Conservation (phyloP, 2,888 invertebrate species). For the Taenaris catops region DNA sequence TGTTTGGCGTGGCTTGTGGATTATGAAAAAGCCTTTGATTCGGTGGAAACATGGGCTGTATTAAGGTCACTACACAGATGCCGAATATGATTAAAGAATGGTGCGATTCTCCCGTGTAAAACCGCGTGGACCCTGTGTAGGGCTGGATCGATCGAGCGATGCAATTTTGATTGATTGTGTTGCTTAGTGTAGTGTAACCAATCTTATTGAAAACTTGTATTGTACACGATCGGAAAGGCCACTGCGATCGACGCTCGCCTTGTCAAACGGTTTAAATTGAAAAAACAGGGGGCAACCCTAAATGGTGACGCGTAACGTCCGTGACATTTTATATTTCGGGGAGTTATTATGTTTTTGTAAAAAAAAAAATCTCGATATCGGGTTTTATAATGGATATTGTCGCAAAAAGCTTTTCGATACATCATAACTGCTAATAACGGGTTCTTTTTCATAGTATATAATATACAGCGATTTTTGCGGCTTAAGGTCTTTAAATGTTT, state of each 20-base stretch:
- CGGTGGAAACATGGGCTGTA: too few relatives aligned
- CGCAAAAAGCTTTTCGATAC: slow-evolving; percentile 6
- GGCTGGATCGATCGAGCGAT: slow-evolving; percentile 65
- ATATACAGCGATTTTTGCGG: too few relatives aligned
- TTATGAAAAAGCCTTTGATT: too few relatives aligned
- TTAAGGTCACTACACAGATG: too few relatives aligned
- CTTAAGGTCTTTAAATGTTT: too few relatives aligned
- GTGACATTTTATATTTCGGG: slow-evolving; percentile 70
- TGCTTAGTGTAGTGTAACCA: slow-evolving; percentile 79
- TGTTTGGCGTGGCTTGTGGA: too few relatives aligned
- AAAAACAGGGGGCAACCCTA: slow-evolving; percentile 73
- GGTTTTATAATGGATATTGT: slow-evolving; percentile 7
- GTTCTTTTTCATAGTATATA: too few relatives aligned
- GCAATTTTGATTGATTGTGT: slow-evolving; percentile 79
- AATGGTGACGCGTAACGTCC: slow-evolving; percentile 44
- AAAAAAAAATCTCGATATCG: slow-evolving; percentile 12
- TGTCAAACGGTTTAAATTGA: slow-evolving; percentile 77
- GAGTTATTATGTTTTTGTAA: slow-evolving; percentile 32
- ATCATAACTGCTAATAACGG: too few relatives aligned
- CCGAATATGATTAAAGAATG: too few relatives aligned
- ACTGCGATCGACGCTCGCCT: slow-evolving; percentile 68
- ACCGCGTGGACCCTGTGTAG: slow-evolving; percentile 24
- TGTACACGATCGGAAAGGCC: slow-evolving; percentile 67
- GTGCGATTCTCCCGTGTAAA: slow-evolving; percentile 24
- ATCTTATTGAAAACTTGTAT: slow-evolving; percentile 77